phyloP scores from a whole-genome alignment of 2,797 vertebrate genomes.

The Miichthys miiuy region DNA sequence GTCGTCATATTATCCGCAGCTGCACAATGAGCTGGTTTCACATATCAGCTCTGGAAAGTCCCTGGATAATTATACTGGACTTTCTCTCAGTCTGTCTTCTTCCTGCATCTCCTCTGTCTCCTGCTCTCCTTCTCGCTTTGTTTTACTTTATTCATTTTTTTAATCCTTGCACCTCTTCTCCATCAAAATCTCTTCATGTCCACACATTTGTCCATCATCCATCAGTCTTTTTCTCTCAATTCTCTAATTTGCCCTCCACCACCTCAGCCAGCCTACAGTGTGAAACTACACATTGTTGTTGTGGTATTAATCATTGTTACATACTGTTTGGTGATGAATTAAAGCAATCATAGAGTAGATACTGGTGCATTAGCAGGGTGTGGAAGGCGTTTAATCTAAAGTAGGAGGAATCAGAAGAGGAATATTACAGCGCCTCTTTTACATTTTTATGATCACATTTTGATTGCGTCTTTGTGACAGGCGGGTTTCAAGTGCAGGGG shows the following conservation, averaged over 20 bases:
- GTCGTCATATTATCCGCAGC: slow-evolving; percentile 71
- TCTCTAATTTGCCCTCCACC: not conserved
- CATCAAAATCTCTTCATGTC: not conserved
- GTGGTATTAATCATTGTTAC: not conserved
- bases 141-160: not conserved
- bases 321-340: not conserved
- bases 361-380: not conserved
- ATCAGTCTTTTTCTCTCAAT: not conserved
- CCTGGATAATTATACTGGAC: slow-evolving; percentile 82
- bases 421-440: slow-evolving; percentile 39
- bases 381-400: not conserved
- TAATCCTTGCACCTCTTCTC: not conserved
- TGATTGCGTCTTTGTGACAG: slow-evolving; percentile 22
- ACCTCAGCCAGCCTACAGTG: not conserved
- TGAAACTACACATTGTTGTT: not conserved
- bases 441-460: slow-evolving; percentile 29
- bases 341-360: slow-evolving; percentile 5
- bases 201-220: not conserved
- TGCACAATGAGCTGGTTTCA: slow-evolving; percentile 84
- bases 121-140: slow-evolving; percentile 15
- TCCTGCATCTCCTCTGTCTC: slow-evolving; percentile 33
- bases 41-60: slow-evolving; percentile 86
- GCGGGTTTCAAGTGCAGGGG: slow-evolving; percentile 67
- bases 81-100: slow-evolving; percentile 55
- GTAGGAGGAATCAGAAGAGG: slow-evolving; percentile 16